These are phyloP conservation scores for Phasia obesa DNA, from an alignment of 2,888 invertebrate species.

Conservation along the genomic window DNA sequence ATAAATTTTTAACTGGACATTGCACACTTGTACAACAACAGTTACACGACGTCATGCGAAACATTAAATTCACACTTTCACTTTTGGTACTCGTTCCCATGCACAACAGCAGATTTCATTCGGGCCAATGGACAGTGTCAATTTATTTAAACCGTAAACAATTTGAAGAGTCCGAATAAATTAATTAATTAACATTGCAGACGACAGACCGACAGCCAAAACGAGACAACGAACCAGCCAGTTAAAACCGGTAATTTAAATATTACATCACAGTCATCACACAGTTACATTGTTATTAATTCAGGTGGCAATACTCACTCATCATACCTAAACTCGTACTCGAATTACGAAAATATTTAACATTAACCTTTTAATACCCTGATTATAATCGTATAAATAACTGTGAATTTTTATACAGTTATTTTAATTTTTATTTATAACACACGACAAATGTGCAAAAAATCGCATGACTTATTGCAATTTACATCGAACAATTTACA, in stretches of 20 bases:
- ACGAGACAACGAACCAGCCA: not conserved
- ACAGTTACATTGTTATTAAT: constrained; percentile 20
- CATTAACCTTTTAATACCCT: constrained; percentile 55
- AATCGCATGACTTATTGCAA: constrained; percentile 35
- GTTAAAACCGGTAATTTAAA: constrained; percentile 42
- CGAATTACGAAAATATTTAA: constrained; percentile 41
- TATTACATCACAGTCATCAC: constrained; percentile 36
- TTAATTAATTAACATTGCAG: constrained; percentile 59
- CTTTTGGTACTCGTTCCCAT: constrained; percentile 36
- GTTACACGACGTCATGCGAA: constrained; percentile 23
- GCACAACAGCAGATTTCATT: constrained; percentile 26
- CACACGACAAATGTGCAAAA: constrained; percentile 9
- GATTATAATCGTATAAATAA: constrained; percentile 24
- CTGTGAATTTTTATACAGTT: constrained; percentile 1
- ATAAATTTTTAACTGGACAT: constrained; percentile 40
- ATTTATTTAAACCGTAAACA: constrained; percentile 44
- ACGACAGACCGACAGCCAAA: constrained; percentile 32
- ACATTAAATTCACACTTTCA: constrained; percentile 58
- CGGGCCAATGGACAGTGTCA: constrained; percentile 56
- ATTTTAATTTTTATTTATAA: not conserved
- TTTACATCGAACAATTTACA: constrained; percentile 34
- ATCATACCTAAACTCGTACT: constrained; percentile 9
- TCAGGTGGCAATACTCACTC: no score
- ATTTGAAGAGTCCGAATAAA: constrained; percentile 28
- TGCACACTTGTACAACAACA: constrained; percentile 24